Evolutionary conservation across 2,113 vertebrate species (phyloP), one percentile per base, ranked within the genome.

Genomic region (Pterocles gutturalis): DNA sequence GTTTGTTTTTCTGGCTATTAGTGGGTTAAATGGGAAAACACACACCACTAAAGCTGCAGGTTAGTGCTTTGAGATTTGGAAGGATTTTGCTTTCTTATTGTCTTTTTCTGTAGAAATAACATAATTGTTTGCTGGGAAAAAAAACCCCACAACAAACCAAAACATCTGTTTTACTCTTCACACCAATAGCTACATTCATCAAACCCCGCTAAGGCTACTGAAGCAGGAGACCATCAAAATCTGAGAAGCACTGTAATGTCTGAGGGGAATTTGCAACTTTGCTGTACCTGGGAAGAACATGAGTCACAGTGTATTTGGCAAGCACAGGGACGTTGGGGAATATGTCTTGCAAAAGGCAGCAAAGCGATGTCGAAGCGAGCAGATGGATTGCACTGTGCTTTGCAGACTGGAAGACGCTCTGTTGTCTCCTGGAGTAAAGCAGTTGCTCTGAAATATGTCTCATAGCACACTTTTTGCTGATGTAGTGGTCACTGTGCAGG

Each of bases 111-210:
- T 41, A 60, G 79, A 71, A 96, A 95, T 62, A 86, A 69, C 43
- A 51, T 66, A 49, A 75, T 38, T 88, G 88, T 92, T 91, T 92
- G 19, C 83, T 55, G 46, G 43, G 55, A 8, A 34, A 41, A 58
- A 48, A 87, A 18, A 2, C 0, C 8, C 11, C 55, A 77, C 41
- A 96, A 81, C 89, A 95, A 62, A 94, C 46, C 64, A 88, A 84
- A 94, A 75, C 93, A 95, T 92, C 92, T 94, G 96, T 38, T 97
- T 92, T 71, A n/a, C 64, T 94, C 71, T 77, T 93, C 84, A 76
- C 75, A 61, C 36, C 66, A 38, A 36, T 22, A 70, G 70, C 62
- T 60, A 17, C 51, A 55, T 94, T 76, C 78, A 58, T 91, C 83
- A 94, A 88, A 64, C 79, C 38, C 67, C 55, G 22, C 88, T 91